phyloP scores from a whole-genome alignment of 2,113 vertebrate species.

The Sarotherodon lohbergeri region DNA sequence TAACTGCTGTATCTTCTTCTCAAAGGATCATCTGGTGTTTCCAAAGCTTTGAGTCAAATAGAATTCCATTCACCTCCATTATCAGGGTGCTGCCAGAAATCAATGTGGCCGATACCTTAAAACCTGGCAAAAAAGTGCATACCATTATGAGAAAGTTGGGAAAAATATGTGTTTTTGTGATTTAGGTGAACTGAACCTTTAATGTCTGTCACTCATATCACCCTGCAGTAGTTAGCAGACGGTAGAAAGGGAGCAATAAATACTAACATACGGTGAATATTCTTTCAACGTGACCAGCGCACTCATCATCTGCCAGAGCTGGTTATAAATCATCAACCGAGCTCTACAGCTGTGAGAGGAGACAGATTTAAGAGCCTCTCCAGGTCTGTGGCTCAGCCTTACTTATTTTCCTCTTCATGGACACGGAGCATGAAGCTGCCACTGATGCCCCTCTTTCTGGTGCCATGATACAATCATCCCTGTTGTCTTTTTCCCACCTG shows the following conservation, averaged over 20 bases:
- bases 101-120: not conserved
- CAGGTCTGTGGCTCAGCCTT: not conserved
- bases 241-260: constrained; percentile 16
- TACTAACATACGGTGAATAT: not conserved
- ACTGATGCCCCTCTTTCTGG: not conserved
- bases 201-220: not conserved
- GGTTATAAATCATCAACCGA: constrained; percentile 22
- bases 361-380: constrained; percentile 1
- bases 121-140: not conserved
- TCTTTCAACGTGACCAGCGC: not conserved
- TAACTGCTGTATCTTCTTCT: not conserved
- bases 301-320: not conserved
- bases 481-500: not conserved
- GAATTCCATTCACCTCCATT: not conserved
- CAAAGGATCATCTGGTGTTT: not conserved
- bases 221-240: constrained; percentile 9
- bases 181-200: not conserved
- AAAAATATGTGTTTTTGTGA: not conserved
- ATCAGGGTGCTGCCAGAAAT: not conserved
- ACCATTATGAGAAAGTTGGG: not conserved
- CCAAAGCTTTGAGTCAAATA: not conserved
- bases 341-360: not conserved
- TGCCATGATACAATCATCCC: not conserved
- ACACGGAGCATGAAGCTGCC: not conserved
- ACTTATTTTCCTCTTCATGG: not conserved